Conservation (phyloP, 1,140 invertebrate species). For the Phortica variegata region DNA sequence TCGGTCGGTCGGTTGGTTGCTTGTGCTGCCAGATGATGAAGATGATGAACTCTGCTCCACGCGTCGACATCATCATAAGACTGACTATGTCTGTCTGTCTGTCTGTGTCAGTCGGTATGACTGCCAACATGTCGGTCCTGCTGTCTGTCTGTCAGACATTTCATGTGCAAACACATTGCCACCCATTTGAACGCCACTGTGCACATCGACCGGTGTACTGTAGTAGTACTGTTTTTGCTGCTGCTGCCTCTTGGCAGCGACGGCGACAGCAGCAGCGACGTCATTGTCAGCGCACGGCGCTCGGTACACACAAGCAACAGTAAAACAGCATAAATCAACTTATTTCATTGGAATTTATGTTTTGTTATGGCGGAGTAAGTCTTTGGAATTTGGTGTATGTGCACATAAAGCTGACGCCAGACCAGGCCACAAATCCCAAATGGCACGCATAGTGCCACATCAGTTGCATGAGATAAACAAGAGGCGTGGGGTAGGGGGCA, state of each 20-base stretch:
- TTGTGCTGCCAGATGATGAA: conserved; percentile 2
- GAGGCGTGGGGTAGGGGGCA: too few species aligned
- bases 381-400: conserved; percentile 18
- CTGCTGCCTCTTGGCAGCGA: conserved; percentile 26
- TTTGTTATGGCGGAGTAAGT: conserved; percentile 39
- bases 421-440: background rate
- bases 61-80: background rate
- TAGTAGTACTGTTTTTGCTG: conserved; percentile 15
- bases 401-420: conserved; percentile 9
- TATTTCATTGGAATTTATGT: conserved; percentile 55
- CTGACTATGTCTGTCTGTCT: conserved; percentile 18
- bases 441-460: too few species aligned
- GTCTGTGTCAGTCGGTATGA: conserved; percentile 9
- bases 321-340: conserved; percentile 53
- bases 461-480: too few species aligned
- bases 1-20: too few species aligned
- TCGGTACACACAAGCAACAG: too few species aligned
- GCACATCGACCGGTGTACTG: too few species aligned
- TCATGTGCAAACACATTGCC: too few species aligned
- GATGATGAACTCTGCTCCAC: too few species aligned
- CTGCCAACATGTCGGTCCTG: too few species aligned
- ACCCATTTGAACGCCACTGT: too few species aligned
- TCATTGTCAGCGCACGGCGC: conserved; percentile 48
- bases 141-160: too few species aligned
- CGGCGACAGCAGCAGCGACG: too few species aligned